Evolutionary conservation across 2,888 invertebrate genomes (phyloP).

Genomic region (Harpalus rubripes): DNA sequence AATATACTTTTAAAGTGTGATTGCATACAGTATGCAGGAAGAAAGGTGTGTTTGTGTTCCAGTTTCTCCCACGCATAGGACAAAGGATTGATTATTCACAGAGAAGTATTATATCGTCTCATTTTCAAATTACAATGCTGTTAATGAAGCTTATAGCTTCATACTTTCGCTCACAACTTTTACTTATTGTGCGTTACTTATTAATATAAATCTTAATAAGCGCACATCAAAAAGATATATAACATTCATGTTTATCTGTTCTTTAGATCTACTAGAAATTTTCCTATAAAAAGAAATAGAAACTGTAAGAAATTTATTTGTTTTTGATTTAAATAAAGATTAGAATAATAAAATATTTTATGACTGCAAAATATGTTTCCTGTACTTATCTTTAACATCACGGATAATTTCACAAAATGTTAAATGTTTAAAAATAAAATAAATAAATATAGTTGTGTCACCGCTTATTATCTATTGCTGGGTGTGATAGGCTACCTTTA

Average conservation of each 20-base stretch:
- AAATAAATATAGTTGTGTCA: too few relatives aligned
- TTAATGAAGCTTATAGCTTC: slow-evolving; percentile 27
- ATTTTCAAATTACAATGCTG: slow-evolving; percentile 30
- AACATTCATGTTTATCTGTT: background rate
- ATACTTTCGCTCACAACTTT: slow-evolving; percentile 33
- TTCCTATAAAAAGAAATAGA: background rate
- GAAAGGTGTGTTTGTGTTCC: slow-evolving; percentile 17
- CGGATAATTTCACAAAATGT: too few relatives aligned
- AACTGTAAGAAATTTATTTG: background rate
- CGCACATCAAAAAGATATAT: background rate
- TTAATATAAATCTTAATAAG: background rate
- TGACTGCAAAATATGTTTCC: background rate
- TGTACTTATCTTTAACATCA: background rate
- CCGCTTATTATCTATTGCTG: too few relatives aligned
- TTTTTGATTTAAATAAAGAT: background rate
- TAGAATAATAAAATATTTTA: background rate
- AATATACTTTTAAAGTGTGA: background rate
- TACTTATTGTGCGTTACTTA: slow-evolving; percentile 12
- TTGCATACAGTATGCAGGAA: slow-evolving; percentile 1
- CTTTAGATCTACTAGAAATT: background rate
- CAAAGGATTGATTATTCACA: slow-evolving; percentile 54
- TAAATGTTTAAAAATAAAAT: too few relatives aligned
- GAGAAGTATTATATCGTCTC: slow-evolving; percentile 21
- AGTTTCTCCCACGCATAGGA: slow-evolving; percentile 16
- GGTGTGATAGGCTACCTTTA: fast-evolving